Percentiles rank a stretch among this genome's conserved stretches.
Evolutionary conservation across 2,888 invertebrate species (phyloP).

Genomic region (Drosophila mercatorum): DNA sequence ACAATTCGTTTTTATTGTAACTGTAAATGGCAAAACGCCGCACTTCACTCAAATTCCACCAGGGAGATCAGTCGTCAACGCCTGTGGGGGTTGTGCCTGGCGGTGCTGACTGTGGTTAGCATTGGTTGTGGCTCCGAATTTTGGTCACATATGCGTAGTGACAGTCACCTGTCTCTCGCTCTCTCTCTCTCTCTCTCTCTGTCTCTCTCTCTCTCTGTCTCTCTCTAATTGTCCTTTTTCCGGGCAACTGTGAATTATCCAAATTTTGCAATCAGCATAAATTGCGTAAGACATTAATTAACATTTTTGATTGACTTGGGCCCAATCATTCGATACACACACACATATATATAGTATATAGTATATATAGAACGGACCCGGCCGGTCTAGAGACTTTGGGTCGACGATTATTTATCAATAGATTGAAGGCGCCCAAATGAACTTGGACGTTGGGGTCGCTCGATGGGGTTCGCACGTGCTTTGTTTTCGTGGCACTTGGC

Average conservation of each 20-base stretch:
- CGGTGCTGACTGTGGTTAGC: slow-evolving; percentile 9
- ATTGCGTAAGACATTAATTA: slow-evolving; percentile 22
- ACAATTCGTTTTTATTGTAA: slow-evolving; percentile 22
- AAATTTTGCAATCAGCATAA: slow-evolving; percentile 14
- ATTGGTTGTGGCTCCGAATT: slow-evolving; percentile 35
- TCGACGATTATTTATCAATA: slow-evolving; percentile 18
- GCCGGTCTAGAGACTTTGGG: slow-evolving; percentile 17
- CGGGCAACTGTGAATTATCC: neutral
- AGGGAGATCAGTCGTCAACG: slow-evolving; percentile 38
- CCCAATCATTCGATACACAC: slow-evolving; percentile 6
- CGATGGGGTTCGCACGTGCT: slow-evolving; percentile 40
- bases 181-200: neutral
- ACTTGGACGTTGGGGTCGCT: slow-evolving; percentile 16
- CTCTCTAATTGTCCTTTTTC: neutral
- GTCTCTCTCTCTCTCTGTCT: neutral
- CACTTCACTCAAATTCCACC: slow-evolving; percentile 36
- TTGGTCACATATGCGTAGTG: slow-evolving; percentile 28
- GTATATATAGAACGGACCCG: neutral
- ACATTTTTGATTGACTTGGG: slow-evolving; percentile 32
- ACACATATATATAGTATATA: neutral
- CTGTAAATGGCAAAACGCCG: slow-evolving; percentile 10
- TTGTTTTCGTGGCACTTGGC: slow-evolving; percentile 40
- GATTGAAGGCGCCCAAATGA: slow-evolving; percentile 37
- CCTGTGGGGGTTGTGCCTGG: neutral
- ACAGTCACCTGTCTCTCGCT: slow-evolving; percentile 19